Base-by-base conservation (phyloP, 2,113 vertebrate species). In the Pollimyrus isidori region DNA sequence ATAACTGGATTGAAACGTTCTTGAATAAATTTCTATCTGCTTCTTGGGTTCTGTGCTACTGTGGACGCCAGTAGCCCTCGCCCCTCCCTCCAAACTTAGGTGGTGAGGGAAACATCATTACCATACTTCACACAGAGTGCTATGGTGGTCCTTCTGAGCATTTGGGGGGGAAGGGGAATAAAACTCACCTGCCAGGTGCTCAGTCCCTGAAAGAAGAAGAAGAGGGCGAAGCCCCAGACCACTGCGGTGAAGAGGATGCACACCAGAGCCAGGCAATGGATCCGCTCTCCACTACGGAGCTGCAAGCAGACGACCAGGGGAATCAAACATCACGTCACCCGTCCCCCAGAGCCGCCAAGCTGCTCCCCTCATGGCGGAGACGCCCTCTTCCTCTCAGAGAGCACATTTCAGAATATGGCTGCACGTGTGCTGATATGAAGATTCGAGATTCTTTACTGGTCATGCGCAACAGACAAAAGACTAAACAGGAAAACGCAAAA, bases 141-240 rank as follows among this genome's bases (percentile, higher is more conserved):
- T 69, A 86, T 35, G 49, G 30, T 19, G 49, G 30, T 58, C 23
- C 39, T 73, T n/a, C n/a, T 49, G 62, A 58, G 50, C 88, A 88
- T 58, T 42, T 42, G 88, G 56, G 21, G 6, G 56, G 6, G 56
- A 23, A 10, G 2, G 56, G 23, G 23, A 9, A 9, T 1, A 85
- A 2, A 0, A 0, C 97, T 95, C 65, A 99, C 98, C 97, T 99
- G 97, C 98, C 98, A 99, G 76, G 98, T 99, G 94, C 98, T 99
- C 90, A 99, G 97, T 21, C 98, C 98, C 94, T 99, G 98, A 95
- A 99, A 99, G 96, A 99, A 99, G 96, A 99, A 99, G 93, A 97
- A 99, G 76, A 99, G 96, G 0, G 98, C 98, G 0, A 98, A 98
- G 88, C 97, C 98, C 98, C 98, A 99, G 21, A 99, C 97, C 87